Conservation (phyloP, 1,140 invertebrate species). For the Rhynchophorus ferrugineus region DNA sequence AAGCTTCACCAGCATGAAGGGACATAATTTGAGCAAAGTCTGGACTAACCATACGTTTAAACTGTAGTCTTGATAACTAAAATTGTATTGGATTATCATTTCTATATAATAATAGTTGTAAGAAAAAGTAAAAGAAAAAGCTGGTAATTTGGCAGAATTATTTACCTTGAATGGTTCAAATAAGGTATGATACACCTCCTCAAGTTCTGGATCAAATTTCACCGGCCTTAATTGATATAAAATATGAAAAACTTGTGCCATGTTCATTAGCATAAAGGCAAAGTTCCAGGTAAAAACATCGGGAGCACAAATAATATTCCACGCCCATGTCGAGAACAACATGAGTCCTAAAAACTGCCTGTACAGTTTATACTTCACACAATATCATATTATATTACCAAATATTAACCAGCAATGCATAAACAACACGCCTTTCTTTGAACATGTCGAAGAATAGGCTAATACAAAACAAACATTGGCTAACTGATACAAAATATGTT, state of each 20-base stretch:
- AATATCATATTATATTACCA: slow-evolving; percentile 45
- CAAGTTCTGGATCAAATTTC: slow-evolving; percentile 76
- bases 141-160: neutral
- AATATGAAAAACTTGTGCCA: slow-evolving; percentile 72
- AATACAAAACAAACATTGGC: slow-evolving; percentile 70
- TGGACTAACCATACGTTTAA: slow-evolving; percentile 70
- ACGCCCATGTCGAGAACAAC: slow-evolving; percentile 78
- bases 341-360: slow-evolving; percentile 58
- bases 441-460: slow-evolving; percentile 69
- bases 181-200: slow-evolving; percentile 73
- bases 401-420: slow-evolving; percentile 72
- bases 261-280: slow-evolving; percentile 74
- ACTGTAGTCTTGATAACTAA: slow-evolving; percentile 63
- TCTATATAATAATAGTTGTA: too few species aligned
- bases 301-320: slow-evolving; percentile 82
- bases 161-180: slow-evolving; percentile 81
- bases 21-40: slow-evolving; percentile 79
- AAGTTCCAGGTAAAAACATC: slow-evolving; percentile 88
- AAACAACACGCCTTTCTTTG: slow-evolving; percentile 68
- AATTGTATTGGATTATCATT: too few species aligned
- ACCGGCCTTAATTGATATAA: slow-evolving; percentile 79
- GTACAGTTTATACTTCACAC: neutral
- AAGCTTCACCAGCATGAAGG: slow-evolving; percentile 72
- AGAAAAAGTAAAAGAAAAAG: slow-evolving; percentile 5
- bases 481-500: slow-evolving; percentile 61